Evolutionary conservation across 1,140 invertebrate genomes (phyloP).

Genomic region (Drosophila rufa): DNA sequence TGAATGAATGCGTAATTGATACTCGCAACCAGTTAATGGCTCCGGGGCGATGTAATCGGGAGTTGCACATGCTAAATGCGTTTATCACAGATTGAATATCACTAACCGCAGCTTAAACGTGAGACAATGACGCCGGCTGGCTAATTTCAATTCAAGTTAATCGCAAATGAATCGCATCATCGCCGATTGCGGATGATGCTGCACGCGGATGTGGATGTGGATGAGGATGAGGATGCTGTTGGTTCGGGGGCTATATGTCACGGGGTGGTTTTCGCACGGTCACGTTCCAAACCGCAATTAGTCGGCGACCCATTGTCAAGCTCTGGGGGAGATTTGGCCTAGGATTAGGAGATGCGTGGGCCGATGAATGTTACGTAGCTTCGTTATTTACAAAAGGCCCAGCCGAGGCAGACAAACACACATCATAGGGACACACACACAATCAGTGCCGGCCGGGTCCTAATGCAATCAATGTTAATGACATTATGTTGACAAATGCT

Average conservation of each 20-base stretch:
- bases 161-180: constrained; percentile 57
- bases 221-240: constrained; percentile 19
- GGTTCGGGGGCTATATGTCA: not conserved
- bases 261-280: constrained; percentile 33
- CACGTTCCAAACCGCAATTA: constrained; percentile 78
- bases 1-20: constrained; percentile 79
- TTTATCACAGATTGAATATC: constrained; percentile 48
- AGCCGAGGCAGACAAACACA: constrained; percentile 10
- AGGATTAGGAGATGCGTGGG: not conserved
- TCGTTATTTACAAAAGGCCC: constrained; percentile 73
- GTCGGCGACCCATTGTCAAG: constrained; percentile 65
- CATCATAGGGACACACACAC: constrained; percentile 40
- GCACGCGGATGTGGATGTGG: constrained; percentile 25
- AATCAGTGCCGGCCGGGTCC: constrained; percentile 67
- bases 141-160: constrained; percentile 77
- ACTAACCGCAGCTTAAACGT: constrained; percentile 34
- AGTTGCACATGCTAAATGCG: not conserved
- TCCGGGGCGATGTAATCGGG: constrained; percentile 27
- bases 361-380: constrained; percentile 33
- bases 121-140: constrained; percentile 44
- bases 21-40: constrained; percentile 57
- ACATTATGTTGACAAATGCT: constrained; percentile 84
- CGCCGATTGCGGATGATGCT: constrained; percentile 33
- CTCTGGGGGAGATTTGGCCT: constrained; percentile 20
- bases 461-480: constrained; percentile 83